Evolutionary conservation across 2,113 vertebrate genomes (phyloP), one percentile per base, ranked within the genome.

Genomic region (Malurus alboscapulatus): DNA sequence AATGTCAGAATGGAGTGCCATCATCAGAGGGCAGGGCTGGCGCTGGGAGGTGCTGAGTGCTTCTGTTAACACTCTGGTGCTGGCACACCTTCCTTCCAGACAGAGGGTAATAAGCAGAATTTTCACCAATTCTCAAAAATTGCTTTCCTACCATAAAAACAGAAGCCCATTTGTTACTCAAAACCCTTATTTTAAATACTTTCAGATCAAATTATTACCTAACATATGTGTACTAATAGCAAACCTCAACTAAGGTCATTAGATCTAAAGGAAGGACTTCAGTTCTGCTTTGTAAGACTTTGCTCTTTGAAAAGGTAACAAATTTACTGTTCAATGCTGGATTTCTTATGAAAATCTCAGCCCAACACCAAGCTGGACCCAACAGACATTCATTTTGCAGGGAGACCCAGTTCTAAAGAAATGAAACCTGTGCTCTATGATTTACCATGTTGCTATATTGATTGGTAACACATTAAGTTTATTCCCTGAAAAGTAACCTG

Each of bases 1-100:
- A 82, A 51, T 81, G 78, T 90, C 88, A 82, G 81, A 73, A 75
- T 93, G 77, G 57, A 88, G 77, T 86, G 84, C 86, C 86, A 71
- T 89, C 87, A 66, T 96, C 91, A 86, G 80, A 93, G 80, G 84
- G 78, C 92, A 94, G 58, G 84, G 72, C 78, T 91, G 84, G 75
- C 2, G 5, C 71, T 65, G 55, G 69, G 55, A 77, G 47, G 84
- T 88, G 91, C 87, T 87, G 95, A 94, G 75, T 68, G 47, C 17
- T 89, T 76, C 89, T 95, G 71, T 88, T 91, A 76, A 78, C 86
- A 58, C 80, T 84, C 72, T 42, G 22, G 24, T 58, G 68, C 40
- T 76, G 47, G 59, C 48, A 87, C 19, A 69, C n/a, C 32, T 68
- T 75, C 40, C 63, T 83, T 86, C 54, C 57, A 88, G n/a, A 62